Percentiles rank a stretch among this genome's conserved stretches.
Conservation (phyloP, 2,888 invertebrate species). For the Drosophila aldrichi region DNA sequence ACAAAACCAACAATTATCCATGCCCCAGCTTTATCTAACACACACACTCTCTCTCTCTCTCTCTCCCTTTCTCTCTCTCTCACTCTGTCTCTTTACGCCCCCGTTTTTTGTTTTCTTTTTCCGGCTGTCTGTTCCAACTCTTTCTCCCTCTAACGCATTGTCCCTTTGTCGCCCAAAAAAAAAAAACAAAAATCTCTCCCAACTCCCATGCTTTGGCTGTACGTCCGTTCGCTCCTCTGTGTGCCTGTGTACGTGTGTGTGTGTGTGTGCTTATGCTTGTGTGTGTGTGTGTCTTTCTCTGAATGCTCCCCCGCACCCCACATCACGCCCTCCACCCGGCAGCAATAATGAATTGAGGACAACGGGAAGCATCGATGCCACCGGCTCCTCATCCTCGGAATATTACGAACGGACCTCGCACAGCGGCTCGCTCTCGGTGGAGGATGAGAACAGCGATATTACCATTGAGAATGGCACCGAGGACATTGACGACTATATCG, state of each 20-base stretch:
- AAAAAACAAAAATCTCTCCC: conserved; percentile 14
- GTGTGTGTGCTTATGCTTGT: neutral
- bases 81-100: neutral
- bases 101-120: conserved; percentile 13
- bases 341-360: conserved; percentile 75
- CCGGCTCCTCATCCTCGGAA: conserved; percentile 72
- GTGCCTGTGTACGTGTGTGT: neutral
- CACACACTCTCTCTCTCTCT: conserved; percentile 37
- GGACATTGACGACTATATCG: conserved; percentile 83
- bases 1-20: conserved; percentile 44
- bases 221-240: conserved; percentile 2
- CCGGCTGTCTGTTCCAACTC: conserved; percentile 5
- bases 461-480: conserved; percentile 83
- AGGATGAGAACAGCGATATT: conserved; percentile 85
- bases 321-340: conserved; percentile 13
- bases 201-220: conserved; percentile 20
- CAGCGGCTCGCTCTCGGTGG: conserved; percentile 84
- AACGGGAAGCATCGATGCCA: conserved; percentile 74
- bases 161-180: conserved; percentile 15
- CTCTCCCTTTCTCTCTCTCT: conserved; percentile 33
- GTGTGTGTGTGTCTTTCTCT: conserved; percentile 18
- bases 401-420: conserved; percentile 75
- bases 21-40: conserved; percentile 70
- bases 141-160: conserved; percentile 26
- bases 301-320: conserved; percentile 19